Base-by-base conservation (phyloP, 2,888 invertebrate species). In the Candidula unifasciata region DNA sequence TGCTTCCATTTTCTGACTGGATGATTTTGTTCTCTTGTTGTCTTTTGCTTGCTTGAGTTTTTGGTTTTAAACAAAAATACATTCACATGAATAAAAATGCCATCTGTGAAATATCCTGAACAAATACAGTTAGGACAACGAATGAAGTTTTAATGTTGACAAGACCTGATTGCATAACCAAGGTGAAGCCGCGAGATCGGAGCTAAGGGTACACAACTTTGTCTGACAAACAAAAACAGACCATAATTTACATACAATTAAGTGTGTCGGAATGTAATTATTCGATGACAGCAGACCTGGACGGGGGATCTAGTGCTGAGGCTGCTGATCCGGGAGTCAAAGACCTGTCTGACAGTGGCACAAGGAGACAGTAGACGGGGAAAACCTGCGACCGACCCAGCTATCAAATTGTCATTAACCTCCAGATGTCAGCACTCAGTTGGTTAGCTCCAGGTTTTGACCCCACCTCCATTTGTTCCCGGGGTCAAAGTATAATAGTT, bases 401-500 rank as follows among this genome's bases (percentile, higher is more conserved):
- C 54, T 54, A 74, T 74, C 74, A 74, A 74, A 74, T 54, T 54
- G 30, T 30, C 74, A 54, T 74, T 74, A 74, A 74, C 74, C 74
- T 33, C 73, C 44, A 52, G 10, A 73, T 69, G 37, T 37, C 69
- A 69, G 35, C 35, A 33, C 73, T 13, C 44, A 44, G 44, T 44
- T 44, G 44, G n/a, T 18, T 24, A 2, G 24, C 60, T 24, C 21
- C 60, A 21, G 24, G 33, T 18, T 16, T 30, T 27, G 74, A 33
- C 54, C 60, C 54, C 21, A 21, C 54, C 44, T 73, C 73, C 30
- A 18, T 30, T 13, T 54, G 30, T 30, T 44, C 6, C 54, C 3
- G 24, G 3, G 54, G 74, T 30, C 74, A 74, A 30, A 27, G 18
- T 21, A 33, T 74, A 74, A 54, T 30, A 74, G 74, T 18, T 16